Evolutionary conservation across 2,888 invertebrate genomes (phyloP).

Genomic region (Polyploca ridens): DNA sequence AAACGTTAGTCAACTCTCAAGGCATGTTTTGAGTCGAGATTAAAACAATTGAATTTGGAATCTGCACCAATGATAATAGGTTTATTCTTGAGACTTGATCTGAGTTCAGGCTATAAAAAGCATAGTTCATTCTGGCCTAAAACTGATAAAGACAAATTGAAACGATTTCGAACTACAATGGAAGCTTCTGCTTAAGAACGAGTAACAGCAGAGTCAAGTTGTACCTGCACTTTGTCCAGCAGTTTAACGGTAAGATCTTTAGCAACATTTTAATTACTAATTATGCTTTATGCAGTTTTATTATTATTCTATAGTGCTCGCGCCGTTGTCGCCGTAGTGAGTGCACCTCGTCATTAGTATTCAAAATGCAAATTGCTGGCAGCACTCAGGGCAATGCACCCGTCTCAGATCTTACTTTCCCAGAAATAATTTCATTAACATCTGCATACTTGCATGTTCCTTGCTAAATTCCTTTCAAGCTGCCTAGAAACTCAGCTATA

Average conservation of each 20-base stretch:
- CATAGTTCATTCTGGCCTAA: no score
- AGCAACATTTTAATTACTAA: constrained; percentile 55
- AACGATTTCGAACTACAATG: background rate
- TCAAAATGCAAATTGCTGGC: constrained; percentile 79
- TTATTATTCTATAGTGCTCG: constrained; percentile 57
- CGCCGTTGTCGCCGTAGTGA: constrained; percentile 59
- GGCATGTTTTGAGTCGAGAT: no score
- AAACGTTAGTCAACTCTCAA: no score
- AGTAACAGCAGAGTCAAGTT: background rate
- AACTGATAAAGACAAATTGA: no score
- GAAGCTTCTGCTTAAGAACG: no score
- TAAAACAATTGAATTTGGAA: no score
- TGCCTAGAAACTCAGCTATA: constrained; percentile 47
- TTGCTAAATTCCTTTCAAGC: constrained; percentile 64
- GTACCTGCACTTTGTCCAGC: constrained; percentile 18
- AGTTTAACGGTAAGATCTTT: constrained; percentile 30
- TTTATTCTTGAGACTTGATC: no score
- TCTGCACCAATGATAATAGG: no score
- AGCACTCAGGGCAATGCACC: constrained; percentile 75
- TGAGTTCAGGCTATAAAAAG: no score
- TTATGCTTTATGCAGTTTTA: constrained; percentile 61
- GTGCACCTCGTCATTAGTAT: constrained; percentile 74
- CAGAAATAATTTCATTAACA: constrained; percentile 82
- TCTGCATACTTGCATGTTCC: constrained; percentile 69
- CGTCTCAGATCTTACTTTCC: constrained; percentile 78